Base-by-base conservation (phyloP, 2,113 vertebrate genomes). In the Atrichornis clamosus region DNA sequence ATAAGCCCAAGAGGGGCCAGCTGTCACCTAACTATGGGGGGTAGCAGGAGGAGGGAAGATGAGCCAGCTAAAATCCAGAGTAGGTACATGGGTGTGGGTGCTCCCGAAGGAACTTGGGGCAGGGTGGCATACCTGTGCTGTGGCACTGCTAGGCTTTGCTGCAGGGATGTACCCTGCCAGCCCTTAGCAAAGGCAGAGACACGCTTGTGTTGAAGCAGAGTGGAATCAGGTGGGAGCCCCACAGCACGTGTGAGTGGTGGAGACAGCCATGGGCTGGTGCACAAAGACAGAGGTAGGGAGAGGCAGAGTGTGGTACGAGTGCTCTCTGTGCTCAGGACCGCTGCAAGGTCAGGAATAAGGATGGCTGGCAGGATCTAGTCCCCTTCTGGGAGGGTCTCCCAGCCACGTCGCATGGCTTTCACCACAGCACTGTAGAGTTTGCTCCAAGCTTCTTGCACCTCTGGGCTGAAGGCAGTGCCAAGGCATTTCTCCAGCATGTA, bases 401-500 rank as follows among this genome's bases (percentile, higher is more conserved):
- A 99, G 59, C 99, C 99, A 9, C 96, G 97, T 74, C 88, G 98
- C 99, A 99, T 99, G 96, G 98, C 98, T 72, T 97, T 97, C 63
- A 99, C 99, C 97, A 99, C 99, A 21, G 98, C 96, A 92, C 87
- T 89, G 28, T 99, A 99, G 97, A 99, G 98, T 96, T 97, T 98
- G 96, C 98, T 98, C 99, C 99, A 99, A 92, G 99, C 99, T 53
- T 99, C 98, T 69, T 90, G 97, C 63, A 98, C 74, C 7, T 98
- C 97, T 4, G 98, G 97, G 5, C 98, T 99, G 98, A 99, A 99
- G 84, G 98, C 97, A 9, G 98, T 94, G 27, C 99, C 99, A 83
- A 99, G 98, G 91, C 98, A 98, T 95, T 98, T 98, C 97, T 99
- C 99, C 97, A 99, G 97, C 98, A 99, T 99, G 96, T 98, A 99